phyloP scores from a whole-genome alignment of 2,888 invertebrate genomes.

The Holacanthella duospinosa region DNA sequence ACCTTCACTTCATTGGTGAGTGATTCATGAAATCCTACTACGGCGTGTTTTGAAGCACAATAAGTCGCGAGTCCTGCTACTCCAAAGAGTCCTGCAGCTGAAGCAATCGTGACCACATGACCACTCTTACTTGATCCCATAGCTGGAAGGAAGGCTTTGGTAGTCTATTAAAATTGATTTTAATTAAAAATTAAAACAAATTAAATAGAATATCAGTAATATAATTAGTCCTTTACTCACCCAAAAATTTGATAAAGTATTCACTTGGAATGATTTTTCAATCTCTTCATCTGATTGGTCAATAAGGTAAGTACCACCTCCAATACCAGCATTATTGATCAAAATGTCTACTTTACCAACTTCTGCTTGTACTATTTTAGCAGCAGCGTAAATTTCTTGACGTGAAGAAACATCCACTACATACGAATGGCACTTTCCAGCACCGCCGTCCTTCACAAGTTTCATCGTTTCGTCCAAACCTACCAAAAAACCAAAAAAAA shows the following conservation, averaged over 20 bases:
- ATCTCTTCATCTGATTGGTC: conserved; percentile 76
- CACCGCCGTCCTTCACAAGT: conserved; percentile 51
- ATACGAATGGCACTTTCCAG: conserved; percentile 58
- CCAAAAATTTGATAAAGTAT: conserved; percentile 83
- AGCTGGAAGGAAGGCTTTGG: conserved; percentile 78
- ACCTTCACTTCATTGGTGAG: background rate
- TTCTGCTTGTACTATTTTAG: conserved; percentile 61
- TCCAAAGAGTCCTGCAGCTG: conserved; percentile 1
- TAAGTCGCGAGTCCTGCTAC: background rate
- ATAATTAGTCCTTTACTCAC: conserved; percentile 50
- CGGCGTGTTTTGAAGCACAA: background rate
- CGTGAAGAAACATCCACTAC: conserved; percentile 63
- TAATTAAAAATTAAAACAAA: too few relatives aligned
- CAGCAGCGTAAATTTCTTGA: conserved; percentile 61
- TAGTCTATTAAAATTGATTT: conserved; percentile 56
- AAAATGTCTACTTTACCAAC: conserved; percentile 52
- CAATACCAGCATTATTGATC: conserved; percentile 91
- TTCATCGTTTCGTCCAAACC: conserved; percentile 53
- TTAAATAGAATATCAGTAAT: conserved; percentile 39
- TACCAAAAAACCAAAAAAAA: conserved; percentile 39
- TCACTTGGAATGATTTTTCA: conserved; percentile 76
- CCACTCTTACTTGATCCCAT: conserved; percentile 80
- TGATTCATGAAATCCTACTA: conserved; percentile 1
- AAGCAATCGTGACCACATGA: conserved; percentile 82
- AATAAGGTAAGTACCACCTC: conserved; percentile 63